Percentiles rank a stretch among this genome's conserved stretches.
Evolutionary conservation across 2,888 invertebrate genomes (phyloP).

Genomic region (Augiades crinisus): DNA sequence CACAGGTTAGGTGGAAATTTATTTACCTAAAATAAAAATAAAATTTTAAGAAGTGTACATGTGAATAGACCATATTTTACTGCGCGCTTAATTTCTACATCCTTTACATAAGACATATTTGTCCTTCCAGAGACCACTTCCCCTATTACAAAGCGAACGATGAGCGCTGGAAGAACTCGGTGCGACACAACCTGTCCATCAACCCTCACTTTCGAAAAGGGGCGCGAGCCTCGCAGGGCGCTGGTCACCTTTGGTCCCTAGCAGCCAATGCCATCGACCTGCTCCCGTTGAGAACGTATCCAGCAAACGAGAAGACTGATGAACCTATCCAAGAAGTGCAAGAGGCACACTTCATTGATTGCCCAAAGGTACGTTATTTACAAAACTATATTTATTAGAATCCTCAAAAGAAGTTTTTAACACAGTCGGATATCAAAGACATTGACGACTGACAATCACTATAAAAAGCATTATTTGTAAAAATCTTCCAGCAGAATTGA

Average conservation of each 20-base stretch:
- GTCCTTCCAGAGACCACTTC: slow-evolving; percentile 87
- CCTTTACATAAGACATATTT: not conserved
- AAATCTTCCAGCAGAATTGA: no score
- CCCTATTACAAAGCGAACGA: slow-evolving; percentile 95
- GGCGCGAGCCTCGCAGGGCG: slow-evolving; percentile 91
- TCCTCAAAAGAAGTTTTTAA: no score
- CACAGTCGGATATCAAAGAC: no score
- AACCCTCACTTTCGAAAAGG: slow-evolving; percentile 95
- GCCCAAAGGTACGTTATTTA: slow-evolving; percentile 60
- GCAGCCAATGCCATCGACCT: slow-evolving; percentile 82
- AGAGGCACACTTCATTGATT: slow-evolving; percentile 53
- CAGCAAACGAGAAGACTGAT: slow-evolving; percentile 42
- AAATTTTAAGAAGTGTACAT: no score
- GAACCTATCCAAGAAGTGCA: slow-evolving; percentile 31
- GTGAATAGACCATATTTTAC: no score
- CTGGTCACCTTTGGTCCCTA: slow-evolving; percentile 94
- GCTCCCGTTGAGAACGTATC: slow-evolving; percentile 55
- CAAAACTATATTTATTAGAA: no score
- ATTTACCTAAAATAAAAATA: no score
- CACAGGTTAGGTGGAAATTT: no score
- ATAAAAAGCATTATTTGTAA: no score
- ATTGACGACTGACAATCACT: no score
- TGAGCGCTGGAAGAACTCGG: slow-evolving; percentile 96
- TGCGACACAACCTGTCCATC: slow-evolving; percentile 94
- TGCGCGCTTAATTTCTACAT: no score